Evolutionary conservation across 1,140 invertebrate genomes (phyloP).

Genomic region (Drosophila cardini): DNA sequence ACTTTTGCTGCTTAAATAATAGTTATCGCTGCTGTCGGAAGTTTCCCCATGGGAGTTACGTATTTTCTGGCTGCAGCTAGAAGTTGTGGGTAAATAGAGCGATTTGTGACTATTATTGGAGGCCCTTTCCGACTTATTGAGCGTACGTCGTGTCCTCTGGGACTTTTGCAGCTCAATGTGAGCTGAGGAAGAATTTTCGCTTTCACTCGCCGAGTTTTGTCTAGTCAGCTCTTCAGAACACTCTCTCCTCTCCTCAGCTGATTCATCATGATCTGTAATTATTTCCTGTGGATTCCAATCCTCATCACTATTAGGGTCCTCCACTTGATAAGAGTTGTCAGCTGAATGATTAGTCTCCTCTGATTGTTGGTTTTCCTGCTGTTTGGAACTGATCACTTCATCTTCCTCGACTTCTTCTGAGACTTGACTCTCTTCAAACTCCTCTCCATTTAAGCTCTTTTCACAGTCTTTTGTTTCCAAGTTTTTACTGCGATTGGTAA

Average conservation of each 20-base stretch:
- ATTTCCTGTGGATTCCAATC: neutral
- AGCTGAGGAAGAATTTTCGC: neutral
- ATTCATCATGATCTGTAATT: neutral
- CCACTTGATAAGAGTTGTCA: neutral
- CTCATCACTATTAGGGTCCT: neutral
- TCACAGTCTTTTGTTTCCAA: neutral
- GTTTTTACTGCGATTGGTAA: neutral
- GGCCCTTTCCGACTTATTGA: neutral
- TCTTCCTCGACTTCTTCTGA: too few relatives aligned
- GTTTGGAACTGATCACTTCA: neutral
- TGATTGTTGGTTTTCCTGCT: neutral
- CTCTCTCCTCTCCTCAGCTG: neutral
- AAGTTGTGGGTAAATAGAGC: neutral
- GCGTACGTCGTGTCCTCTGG: neutral
- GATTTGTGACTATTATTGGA: conserved; percentile 8
- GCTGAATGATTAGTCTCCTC: neutral
- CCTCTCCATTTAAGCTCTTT: neutral
- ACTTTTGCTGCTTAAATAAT: conserved; percentile 18
- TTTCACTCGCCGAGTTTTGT: neutral
- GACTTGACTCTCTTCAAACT: neutral
- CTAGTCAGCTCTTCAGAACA: neutral
- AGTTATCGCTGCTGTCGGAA: conserved; percentile 9
- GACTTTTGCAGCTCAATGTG: neutral
- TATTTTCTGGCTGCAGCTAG: neutral
- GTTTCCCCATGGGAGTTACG: neutral